A percentile compares a stretch with the other conserved stretches of the same genome.
phyloP scores from a whole-genome alignment of 1,140 invertebrate species.

The Rhagoletis zephyria region DNA sequence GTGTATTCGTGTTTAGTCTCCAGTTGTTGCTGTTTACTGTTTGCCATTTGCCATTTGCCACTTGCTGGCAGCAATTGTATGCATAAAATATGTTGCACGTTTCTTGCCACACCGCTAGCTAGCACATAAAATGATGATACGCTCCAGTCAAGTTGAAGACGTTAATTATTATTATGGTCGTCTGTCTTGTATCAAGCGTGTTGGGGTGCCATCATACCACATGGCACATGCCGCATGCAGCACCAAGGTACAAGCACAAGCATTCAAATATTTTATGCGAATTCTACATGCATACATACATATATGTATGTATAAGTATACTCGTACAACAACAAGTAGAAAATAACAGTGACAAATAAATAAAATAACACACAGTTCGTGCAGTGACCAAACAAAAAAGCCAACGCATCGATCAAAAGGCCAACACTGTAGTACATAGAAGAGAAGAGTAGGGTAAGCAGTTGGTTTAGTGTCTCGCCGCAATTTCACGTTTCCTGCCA shows the following conservation, averaged over 20 bases:
- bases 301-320: background rate
- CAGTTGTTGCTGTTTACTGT: background rate
- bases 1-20: background rate
- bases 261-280: constrained; percentile 26
- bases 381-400: background rate
- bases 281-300: background rate
- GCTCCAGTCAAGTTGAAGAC: constrained; percentile 50
- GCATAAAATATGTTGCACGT: constrained; percentile 55
- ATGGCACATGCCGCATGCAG: background rate
- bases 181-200: background rate
- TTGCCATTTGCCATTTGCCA: constrained; percentile 17
- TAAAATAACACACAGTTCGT: background rate
- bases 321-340: background rate
- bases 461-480: constrained; percentile 23
- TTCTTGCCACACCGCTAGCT: background rate
- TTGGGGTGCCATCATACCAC: background rate
- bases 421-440: background rate
- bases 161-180: constrained; percentile 55
- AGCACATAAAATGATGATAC: constrained; percentile 10
- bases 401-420: background rate
- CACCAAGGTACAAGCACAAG: background rate
- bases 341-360: constrained; percentile 42
- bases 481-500: constrained; percentile 46
- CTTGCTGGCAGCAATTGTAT: constrained; percentile 33
- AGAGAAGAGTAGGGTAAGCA: background rate